Percentiles rank a stretch among this genome's conserved stretches.
Evolutionary conservation across 2,113 vertebrate genomes (phyloP).

Genomic region (Ceratotherium simum): DNA sequence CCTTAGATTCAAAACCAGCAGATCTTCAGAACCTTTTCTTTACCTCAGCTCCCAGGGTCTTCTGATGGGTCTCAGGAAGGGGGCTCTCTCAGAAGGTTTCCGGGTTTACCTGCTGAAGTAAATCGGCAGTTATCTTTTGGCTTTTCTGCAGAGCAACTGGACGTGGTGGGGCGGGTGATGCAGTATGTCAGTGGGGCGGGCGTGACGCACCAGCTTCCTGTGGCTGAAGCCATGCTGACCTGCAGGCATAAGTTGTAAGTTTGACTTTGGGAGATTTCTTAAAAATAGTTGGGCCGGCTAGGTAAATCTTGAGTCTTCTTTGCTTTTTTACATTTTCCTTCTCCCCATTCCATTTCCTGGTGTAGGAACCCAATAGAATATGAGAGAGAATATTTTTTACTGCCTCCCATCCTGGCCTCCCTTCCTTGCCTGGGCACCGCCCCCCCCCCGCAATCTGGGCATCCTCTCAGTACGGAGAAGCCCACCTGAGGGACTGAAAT

Average conservation of each 20-base stretch:
- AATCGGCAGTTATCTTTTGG: fast-evolving
- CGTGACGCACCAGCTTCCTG: conserved; percentile 92
- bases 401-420: not conserved
- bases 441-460: fast-evolving
- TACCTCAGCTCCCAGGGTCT: not conserved
- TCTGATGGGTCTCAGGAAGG: not conserved
- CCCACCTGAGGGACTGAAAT: not conserved
- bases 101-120: not conserved
- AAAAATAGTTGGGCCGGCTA: not conserved
- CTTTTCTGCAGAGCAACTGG: conserved; percentile 88
- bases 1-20: not conserved
- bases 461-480: not conserved
- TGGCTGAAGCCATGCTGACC: conserved; percentile 96
- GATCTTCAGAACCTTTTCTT: not conserved
- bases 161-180: conserved; percentile 91
- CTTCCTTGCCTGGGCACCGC: not conserved
- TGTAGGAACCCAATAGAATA: not conserved
- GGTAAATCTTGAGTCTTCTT: not conserved
- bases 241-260: conserved; percentile 94
- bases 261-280: not conserved
- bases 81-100: not conserved
- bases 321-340: not conserved
- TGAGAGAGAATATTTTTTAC: not conserved
- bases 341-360: not conserved
- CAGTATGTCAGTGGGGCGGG: conserved; percentile 91